Evolutionary conservation across 1,140 invertebrate genomes (phyloP), one percentile per base, ranked within the genome.

Genomic region (Pseudomyrmex dendroicus): DNA sequence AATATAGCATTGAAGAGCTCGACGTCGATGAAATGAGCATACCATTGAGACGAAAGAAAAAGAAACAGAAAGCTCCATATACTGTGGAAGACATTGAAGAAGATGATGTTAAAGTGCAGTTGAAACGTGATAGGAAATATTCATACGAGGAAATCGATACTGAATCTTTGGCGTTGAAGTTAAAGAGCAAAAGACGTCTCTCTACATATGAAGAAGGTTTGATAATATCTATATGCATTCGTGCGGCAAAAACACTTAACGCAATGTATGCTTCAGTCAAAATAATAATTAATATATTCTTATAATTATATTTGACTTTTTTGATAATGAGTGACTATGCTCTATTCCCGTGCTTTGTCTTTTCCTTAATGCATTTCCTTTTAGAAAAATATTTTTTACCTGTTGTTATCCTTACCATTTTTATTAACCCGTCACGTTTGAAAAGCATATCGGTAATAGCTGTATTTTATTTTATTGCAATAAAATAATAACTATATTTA

Each of bases 151-250:
- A 94, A 86, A 91, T 93, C 7, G 96, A 96, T 93, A 22, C 35
- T 13, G 96, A 96, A 90, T 94, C 95, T 67, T 89, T 96, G 59
- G 96, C 95, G 13, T 93, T 97, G 85, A 95, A 92, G 85, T 72
- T 94, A 15, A 94, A 93, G 70, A 86, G 87, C 17, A 94, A 91
- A 63, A 91, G 91, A 84, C 93, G 93, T 20, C 61, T 89, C 17
- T 94, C 95, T 52, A 95, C 95, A 13, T 95, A 95, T 92, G 94
- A 96, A 73, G 95, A 97, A 97, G 96, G 96, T 97, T 93, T 74
- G 92, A 70, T 61, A 66, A 67, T 63, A 73, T 78, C 73, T 88
- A 15, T 10, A 84, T 82, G 20, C 20, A 70, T 84, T 73, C 4
- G 67, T 73, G 64, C 17, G 63, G 56, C 78, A 63, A 35, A 67